Evolutionary conservation across 2,888 invertebrate species (phyloP).

Genomic region (Zygogramma bicolorata): DNA sequence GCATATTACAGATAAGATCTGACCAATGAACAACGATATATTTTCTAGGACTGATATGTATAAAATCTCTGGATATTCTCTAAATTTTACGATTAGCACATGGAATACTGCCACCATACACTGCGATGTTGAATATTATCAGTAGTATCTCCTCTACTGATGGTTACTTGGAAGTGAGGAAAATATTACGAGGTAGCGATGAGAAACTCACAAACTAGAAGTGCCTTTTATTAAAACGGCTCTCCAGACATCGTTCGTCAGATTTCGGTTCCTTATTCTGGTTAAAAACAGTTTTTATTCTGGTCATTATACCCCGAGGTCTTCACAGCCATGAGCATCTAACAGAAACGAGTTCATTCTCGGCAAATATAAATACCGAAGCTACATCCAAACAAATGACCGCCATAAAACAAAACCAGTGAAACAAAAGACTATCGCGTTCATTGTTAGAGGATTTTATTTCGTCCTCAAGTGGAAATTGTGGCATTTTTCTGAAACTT

Average conservation of each 20-base stretch:
- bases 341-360: background rate
- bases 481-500: conserved; percentile 36
- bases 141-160: no score
- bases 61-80: no score
- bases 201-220: no score
- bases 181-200: no score
- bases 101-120: no score
- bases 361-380: conserved; percentile 8
- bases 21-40: no score
- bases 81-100: no score
- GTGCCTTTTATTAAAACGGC: no score
- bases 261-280: background rate
- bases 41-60: no score
- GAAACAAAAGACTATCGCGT: conserved; percentile 8
- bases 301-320: background rate
- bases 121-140: no score
- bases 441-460: conserved; percentile 13
- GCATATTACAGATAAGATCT: no score
- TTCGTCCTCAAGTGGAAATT: conserved; percentile 21
- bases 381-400: conserved; percentile 7
- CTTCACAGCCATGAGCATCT: background rate
- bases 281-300: background rate
- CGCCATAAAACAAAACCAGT: conserved; percentile 1
- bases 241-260: background rate
- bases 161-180: no score